A percentile compares a stretch with the other conserved stretches of the same genome.
Evolutionary conservation across 2,888 invertebrate genomes (phyloP).

Genomic region (Rhodophaea formosa): DNA sequence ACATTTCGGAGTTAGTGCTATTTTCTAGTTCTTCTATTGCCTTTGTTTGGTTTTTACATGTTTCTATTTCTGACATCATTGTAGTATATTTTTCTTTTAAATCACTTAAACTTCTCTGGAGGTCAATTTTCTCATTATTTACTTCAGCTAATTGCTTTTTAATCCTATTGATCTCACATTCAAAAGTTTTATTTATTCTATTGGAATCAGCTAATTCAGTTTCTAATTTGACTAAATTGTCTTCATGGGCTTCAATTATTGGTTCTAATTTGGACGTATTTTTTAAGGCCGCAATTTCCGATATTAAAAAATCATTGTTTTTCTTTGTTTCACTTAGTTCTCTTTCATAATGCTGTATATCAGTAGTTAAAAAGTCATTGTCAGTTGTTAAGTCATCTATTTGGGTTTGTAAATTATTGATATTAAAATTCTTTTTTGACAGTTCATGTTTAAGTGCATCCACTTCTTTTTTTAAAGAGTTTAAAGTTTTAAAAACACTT

Average conservation of each 20-base stretch:
- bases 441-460: conserved; percentile 79
- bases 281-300: conserved; percentile 83
- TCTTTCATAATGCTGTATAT: conserved; percentile 79
- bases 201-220: conserved; percentile 83
- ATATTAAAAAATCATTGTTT: conserved; percentile 86
- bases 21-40: conserved; percentile 74
- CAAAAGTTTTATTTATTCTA: conserved; percentile 80
- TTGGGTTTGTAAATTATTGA: conserved; percentile 75
- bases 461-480: conserved; percentile 82
- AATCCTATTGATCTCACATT: conserved; percentile 81
- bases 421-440: conserved; percentile 78
- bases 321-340: conserved; percentile 84
- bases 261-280: conserved; percentile 85
- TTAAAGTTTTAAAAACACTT: conserved; percentile 77
- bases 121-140: conserved; percentile 61
- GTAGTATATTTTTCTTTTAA: conserved; percentile 78
- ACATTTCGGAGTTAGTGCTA: conserved; percentile 49
- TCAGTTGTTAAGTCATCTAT: conserved; percentile 79
- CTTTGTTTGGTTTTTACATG: conserved; percentile 68
- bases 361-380: conserved; percentile 72
- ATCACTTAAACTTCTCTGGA: conserved; percentile 76
- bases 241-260: conserved; percentile 87
- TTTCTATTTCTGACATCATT: conserved; percentile 67
- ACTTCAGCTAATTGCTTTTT: conserved; percentile 77
- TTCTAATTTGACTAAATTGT: conserved; percentile 83